Evolutionary conservation across 2,797 vertebrate genomes (phyloP).

Genomic region (Cirrhinus mrigala): DNA sequence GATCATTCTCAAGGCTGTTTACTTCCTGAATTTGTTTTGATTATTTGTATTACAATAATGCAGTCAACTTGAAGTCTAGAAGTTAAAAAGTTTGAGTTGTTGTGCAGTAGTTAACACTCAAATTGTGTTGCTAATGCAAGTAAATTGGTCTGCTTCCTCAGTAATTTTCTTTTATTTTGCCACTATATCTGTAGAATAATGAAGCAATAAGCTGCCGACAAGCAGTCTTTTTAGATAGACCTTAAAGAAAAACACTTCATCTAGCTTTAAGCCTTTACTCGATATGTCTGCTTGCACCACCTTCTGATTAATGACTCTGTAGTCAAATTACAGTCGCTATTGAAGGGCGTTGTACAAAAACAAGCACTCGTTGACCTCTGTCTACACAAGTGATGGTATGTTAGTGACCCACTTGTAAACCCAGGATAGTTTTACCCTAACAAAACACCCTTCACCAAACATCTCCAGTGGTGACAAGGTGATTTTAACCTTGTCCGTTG

Average conservation of each 20-base stretch:
- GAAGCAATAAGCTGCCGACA: background rate
- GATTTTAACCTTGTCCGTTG: slow-evolving; percentile 71
- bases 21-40: background rate
- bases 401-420: slow-evolving; percentile 16
- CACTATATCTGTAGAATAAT: slow-evolving; percentile 2
- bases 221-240: background rate
- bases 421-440: background rate
- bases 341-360: slow-evolving; percentile 51
- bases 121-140: background rate
- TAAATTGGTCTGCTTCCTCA: background rate
- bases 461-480: slow-evolving; percentile 68
- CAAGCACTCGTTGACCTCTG: slow-evolving; percentile 45
- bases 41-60: too few relatives aligned
- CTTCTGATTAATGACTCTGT: slow-evolving; percentile 61
- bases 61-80: background rate
- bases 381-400: slow-evolving; percentile 37
- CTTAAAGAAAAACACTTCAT: slow-evolving; percentile 23
- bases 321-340: slow-evolving; percentile 57
- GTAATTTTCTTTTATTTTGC: background rate
- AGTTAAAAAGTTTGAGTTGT: background rate
- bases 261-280: slow-evolving; percentile 24
- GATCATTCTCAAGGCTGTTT: background rate
- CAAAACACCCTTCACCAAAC: slow-evolving; percentile 20
- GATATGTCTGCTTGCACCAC: slow-evolving; percentile 7
- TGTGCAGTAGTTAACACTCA: background rate